Conservation (phyloP, 2,113 vertebrate genomes). For the Brevimyrus niger region DNA sequence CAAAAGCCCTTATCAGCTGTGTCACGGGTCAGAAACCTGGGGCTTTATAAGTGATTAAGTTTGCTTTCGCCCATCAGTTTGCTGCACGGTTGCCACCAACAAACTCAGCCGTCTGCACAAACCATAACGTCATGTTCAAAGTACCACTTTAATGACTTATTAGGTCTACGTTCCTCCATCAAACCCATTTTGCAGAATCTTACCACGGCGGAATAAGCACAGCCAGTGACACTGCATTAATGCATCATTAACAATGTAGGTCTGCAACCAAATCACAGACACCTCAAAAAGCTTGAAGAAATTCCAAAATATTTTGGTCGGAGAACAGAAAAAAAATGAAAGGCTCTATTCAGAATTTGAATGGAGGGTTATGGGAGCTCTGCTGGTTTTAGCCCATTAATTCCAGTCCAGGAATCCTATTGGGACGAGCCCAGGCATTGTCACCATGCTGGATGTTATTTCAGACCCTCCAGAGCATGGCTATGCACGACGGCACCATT, state of each 20-base stretch:
- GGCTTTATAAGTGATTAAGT: conserved; percentile 26
- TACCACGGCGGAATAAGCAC: background rate
- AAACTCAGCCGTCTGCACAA: conserved; percentile 30
- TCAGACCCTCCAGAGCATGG: conserved; percentile 21
- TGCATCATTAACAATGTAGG: conserved; percentile 11
- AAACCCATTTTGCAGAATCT: conserved; percentile 25
- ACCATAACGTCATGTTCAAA: conserved; percentile 21
- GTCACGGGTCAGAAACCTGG: conserved; percentile 36
- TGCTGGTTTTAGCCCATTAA: conserved; percentile 62
- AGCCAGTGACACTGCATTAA: conserved; percentile 15
- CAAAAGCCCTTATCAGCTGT: conserved; percentile 41
- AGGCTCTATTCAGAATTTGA: conserved; percentile 16
- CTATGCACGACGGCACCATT: background rate
- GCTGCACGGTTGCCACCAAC: conserved; percentile 28
- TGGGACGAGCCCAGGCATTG: conserved; percentile 64
- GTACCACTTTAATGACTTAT: conserved; percentile 35
- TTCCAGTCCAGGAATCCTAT: conserved; percentile 73
- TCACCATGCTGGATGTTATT: conserved; percentile 60
- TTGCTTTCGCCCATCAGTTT: conserved; percentile 27
- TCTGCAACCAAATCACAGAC: background rate
- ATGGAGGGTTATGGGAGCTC: conserved; percentile 44
- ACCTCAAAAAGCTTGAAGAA: background rate
- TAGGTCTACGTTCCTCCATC: conserved; percentile 20
- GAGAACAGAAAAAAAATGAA: background rate
- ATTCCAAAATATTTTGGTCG: background rate